Base-by-base conservation (phyloP, 2,888 invertebrate genomes). In the Yponomeuta sedellus region DNA sequence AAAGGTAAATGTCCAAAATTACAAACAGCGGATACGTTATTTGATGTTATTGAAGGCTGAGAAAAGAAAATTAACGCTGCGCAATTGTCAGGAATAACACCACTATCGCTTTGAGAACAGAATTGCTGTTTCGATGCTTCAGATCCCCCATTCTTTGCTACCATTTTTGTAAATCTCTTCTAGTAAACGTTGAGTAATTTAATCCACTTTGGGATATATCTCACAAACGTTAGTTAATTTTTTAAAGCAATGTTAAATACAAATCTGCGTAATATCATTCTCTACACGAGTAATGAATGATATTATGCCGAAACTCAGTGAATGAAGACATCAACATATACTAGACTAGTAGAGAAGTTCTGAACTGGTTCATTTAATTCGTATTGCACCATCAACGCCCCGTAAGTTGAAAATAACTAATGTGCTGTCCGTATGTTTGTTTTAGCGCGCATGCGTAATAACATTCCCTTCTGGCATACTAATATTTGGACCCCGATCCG, bases 391-490 rank as follows among this genome's bases (percentile, higher is more conserved):
- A 12, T 16, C 16, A 59, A 19, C 22, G 22, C 25, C 20, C n/a
- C n/a, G n/a, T n/a, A n/a, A n/a, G 4, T n/a, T 25, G 61, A 25
- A 34, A 3, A 56, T 10, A 52, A 86, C 82, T 91, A 91, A 91
- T 88, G 77, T 83, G 76, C 76, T 85, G 77, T 83, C 62, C 86
- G 88, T 91, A 90, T 86, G 86, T 91, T 85, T 91, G 89, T 91
- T 91, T 88, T 91, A 91, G 91, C 86, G 81, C 90, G 91, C 91
- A 91, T 91, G 91, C 88, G 89, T 91, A 89, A 91, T 91, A 91
- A 91, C 91, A 84, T 91, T 90, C 83, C 90, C 91, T 89, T 90
- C 90, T 89, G 91, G 91, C 91, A 91, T 91, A 91, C 91, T 91
- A 91, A 91, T 90, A 77, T 69, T 83, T 86, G 88, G 90, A 78